phyloP scores from a whole-genome alignment of 2,888 invertebrate species.

The Leptothorax acervorum region DNA sequence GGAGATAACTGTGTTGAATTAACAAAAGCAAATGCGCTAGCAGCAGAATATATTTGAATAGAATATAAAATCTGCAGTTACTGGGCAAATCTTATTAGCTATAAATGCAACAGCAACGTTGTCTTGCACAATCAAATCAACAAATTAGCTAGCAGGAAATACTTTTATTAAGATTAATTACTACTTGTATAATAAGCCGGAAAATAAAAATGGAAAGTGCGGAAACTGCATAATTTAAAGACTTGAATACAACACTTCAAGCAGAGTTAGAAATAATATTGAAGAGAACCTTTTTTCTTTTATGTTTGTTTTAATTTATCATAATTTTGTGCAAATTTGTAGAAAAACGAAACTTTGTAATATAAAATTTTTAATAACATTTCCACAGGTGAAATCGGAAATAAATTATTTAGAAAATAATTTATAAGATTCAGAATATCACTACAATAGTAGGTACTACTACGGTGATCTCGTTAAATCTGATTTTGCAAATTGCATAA shows the following conservation, averaged over 20 bases:
- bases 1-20: conserved; percentile 26
- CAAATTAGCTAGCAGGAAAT: neutral
- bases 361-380: conserved; percentile 4
- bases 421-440: neutral
- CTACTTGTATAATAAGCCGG: conserved; percentile 10
- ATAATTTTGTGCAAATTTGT: conserved; percentile 18
- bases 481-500: neutral
- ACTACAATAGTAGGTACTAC: neutral
- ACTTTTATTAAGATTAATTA: conserved; percentile 42
- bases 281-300: conserved; percentile 26
- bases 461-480: neutral
- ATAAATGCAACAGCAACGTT: conserved; percentile 25
- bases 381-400: neutral
- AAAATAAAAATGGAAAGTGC: conserved; percentile 24
- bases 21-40: conserved; percentile 15
- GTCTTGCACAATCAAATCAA: conserved; percentile 24
- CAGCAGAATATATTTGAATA: conserved; percentile 40
- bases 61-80: conserved; percentile 32
- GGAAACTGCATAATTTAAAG: conserved; percentile 3
- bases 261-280: neutral
- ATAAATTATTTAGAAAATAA: neutral
- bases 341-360: neutral
- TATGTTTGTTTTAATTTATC: conserved; percentile 17
- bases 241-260: conserved; percentile 10
- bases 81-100: conserved; percentile 22